phyloP scores from a whole-genome alignment of 2,113 vertebrate species.

The Sebastes schlegelii region DNA sequence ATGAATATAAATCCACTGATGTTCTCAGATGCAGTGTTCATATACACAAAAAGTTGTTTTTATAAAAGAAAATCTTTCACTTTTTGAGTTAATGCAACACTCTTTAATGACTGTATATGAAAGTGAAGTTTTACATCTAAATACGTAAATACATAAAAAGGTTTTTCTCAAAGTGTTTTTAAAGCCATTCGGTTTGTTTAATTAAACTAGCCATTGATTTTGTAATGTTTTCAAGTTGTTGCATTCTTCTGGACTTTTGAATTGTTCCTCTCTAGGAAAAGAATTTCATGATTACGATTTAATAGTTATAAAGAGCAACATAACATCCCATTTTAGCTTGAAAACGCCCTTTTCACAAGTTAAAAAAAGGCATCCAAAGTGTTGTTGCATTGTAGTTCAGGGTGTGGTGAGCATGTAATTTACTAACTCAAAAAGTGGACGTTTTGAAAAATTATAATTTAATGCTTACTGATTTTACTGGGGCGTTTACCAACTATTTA shows the following conservation, averaged over 20 bases:
- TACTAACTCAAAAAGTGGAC: neutral
- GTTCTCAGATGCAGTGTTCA: constrained; percentile 49
- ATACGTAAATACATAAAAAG: neutral
- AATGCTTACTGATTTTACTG: neutral
- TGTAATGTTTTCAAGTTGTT: neutral
- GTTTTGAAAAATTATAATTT: neutral
- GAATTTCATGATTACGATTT: neutral
- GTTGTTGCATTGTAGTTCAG: neutral
- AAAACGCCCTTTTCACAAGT: too few species aligned
- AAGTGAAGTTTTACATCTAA: neutral
- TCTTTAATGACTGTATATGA: neutral
- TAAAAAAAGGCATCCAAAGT: neutral
- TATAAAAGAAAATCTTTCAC: constrained; percentile 29
- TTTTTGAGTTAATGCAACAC: constrained; percentile 17
- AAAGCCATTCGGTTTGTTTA: neutral
- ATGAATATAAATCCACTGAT: constrained; percentile 67
- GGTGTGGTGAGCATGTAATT: neutral
- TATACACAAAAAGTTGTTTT: constrained; percentile 52
- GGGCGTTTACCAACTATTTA: neutral
- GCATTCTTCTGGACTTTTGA: neutral
- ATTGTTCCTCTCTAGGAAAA: neutral
- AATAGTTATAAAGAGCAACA: too few species aligned
- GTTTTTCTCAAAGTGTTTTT: neutral
- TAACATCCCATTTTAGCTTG: neutral
- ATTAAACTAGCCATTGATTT: neutral